phyloP scores from a whole-genome alignment of 2,113 vertebrate genomes.

The Motacilla alba region DNA sequence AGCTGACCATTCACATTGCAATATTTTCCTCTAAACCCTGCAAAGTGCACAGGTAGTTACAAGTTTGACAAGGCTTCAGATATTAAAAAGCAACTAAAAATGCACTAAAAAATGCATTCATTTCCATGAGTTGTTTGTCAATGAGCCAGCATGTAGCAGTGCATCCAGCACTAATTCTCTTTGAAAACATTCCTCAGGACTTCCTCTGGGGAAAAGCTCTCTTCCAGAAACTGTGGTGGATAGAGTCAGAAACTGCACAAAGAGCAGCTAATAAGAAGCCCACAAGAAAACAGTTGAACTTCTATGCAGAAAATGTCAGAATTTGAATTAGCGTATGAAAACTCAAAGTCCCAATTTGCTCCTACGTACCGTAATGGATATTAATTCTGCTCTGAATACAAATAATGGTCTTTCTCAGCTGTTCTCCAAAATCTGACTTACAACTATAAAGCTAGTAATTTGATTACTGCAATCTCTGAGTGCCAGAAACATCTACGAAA shows the following conservation, averaged over 20 bases:
- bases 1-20: neutral
- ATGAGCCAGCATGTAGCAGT: neutral
- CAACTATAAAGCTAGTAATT: neutral
- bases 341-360: neutral
- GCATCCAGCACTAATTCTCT: neutral
- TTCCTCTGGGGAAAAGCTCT: neutral
- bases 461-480: neutral
- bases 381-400: neutral
- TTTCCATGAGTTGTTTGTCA: neutral
- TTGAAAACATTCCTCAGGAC: neutral
- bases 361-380: accelerated
- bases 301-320: neutral
- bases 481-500: neutral
- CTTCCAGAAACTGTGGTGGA: neutral
- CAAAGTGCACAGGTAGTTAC: neutral
- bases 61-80: neutral
- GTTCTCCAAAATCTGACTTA: neutral
- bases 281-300: neutral
- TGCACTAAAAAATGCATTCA: neutral
- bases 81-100: neutral
- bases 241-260: neutral
- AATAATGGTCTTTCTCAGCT: neutral
- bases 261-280: neutral
- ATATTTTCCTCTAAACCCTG: neutral
- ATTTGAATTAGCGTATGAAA: neutral